Conservation (phyloP, 2,888 invertebrate genomes). For the Esperia sulphurella region DNA sequence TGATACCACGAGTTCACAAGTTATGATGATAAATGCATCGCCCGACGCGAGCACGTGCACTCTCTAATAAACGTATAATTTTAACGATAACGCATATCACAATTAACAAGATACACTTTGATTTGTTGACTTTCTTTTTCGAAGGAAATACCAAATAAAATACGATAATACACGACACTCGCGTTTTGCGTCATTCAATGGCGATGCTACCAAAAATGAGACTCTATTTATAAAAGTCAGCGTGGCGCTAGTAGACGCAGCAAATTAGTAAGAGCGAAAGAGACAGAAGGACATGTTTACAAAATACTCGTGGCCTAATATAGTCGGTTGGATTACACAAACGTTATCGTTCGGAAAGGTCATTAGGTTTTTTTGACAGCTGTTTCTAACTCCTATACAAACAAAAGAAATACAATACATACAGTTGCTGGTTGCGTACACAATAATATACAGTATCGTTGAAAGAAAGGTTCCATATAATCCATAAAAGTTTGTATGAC, state of each 20-base stretch:
- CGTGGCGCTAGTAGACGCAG: background rate
- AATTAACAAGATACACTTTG: background rate
- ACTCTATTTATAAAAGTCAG: background rate
- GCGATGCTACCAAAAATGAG: background rate
- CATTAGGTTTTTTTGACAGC: background rate
- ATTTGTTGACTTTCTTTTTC: background rate
- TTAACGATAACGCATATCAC: slow-evolving; percentile 1
- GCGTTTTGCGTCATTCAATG: background rate
- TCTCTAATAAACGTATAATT: background rate
- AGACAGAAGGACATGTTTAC: background rate
- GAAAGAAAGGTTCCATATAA: no score
- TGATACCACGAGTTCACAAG: slow-evolving; percentile 33
- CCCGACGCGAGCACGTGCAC: slow-evolving; percentile 1
- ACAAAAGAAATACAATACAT: background rate
- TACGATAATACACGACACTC: background rate
- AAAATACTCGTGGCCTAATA: background rate
- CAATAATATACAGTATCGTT: no score
- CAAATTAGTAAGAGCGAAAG: background rate
- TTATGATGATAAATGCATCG: slow-evolving; percentile 41
- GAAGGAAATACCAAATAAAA: background rate
- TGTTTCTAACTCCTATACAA: background rate
- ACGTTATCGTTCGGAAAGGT: background rate
- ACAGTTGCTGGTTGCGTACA: no score
- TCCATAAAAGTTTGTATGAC: no score
- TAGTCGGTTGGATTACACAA: background rate